phyloP scores from a whole-genome alignment of 2,797 vertebrate genomes.

The Sardinella longiceps region DNA sequence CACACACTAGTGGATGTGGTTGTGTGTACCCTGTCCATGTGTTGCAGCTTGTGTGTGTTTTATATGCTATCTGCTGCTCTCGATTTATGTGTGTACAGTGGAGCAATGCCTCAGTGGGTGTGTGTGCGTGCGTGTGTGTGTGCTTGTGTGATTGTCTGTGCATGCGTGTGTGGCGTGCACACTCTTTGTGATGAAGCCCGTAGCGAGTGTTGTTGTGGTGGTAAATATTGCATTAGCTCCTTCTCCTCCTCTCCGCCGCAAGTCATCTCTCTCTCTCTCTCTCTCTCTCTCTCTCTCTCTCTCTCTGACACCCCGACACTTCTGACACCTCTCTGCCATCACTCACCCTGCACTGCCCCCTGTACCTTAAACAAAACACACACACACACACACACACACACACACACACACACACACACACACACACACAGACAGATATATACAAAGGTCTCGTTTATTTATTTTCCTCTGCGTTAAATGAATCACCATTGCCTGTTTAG shows the following conservation, averaged over 20 bases:
- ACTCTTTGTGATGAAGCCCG: background rate
- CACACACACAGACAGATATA: background rate
- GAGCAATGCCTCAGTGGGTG: constrained; percentile 7
- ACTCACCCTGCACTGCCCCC: background rate
- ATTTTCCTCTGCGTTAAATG: constrained; percentile 39
- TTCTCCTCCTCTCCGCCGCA: too few relatives aligned
- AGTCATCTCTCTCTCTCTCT: constrained; percentile 14
- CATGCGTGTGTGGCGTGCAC: background rate
- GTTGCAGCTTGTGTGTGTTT: background rate
- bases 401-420: background rate
- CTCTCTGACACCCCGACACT: background rate
- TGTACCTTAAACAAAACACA: background rate
- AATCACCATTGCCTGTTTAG: constrained; percentile 40
- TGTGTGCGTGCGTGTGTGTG: constrained; percentile 21
- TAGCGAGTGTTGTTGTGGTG: constrained; percentile 31
- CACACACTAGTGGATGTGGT: too few relatives aligned
- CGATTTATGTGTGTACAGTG: background rate
- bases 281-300: constrained; percentile 13
- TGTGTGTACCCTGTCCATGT: background rate
- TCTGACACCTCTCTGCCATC: background rate
- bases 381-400: background rate
- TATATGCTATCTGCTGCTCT: background rate
- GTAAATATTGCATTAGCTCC: constrained; percentile 44
- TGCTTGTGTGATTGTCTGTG: constrained; percentile 13
- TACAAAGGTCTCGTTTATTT: constrained; percentile 40